Percentiles rank a stretch among this genome's conserved stretches.
Evolutionary conservation across 2,888 invertebrate genomes (phyloP).

Genomic region (Drosophila prostipennis): DNA sequence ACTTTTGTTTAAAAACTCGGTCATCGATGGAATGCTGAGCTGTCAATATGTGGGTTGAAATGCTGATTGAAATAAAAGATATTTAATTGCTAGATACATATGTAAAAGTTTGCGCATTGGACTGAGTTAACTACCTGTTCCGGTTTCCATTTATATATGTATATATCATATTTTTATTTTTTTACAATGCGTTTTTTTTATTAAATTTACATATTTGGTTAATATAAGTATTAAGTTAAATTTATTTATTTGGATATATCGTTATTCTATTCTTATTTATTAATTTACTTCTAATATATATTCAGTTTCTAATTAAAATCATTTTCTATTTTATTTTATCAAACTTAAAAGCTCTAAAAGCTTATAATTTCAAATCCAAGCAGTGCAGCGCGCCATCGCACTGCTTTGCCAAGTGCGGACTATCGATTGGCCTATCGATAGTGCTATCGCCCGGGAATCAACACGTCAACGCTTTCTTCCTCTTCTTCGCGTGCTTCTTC

Average conservation of each 20-base stretch:
- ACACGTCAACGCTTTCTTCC: slow-evolving; percentile 13
- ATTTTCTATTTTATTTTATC: too few relatives aligned
- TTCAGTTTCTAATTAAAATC: too few relatives aligned
- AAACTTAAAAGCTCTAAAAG: too few relatives aligned
- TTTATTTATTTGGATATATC: too few relatives aligned
- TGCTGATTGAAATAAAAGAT: background rate
- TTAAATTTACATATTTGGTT: too few relatives aligned
- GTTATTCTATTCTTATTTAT: too few relatives aligned
- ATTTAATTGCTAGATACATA: slow-evolving; percentile 9
- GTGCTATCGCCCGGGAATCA: slow-evolving; percentile 5
- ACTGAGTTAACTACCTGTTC: background rate
- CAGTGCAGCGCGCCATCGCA: background rate
- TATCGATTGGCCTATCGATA: background rate
- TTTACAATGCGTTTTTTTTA: too few relatives aligned
- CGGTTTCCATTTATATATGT: too few relatives aligned
- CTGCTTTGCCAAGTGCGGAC: background rate
- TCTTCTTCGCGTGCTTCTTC: slow-evolving; percentile 7
- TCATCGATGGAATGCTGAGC: slow-evolving; percentile 35
- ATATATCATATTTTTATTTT: too few relatives aligned
- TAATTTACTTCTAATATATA: too few relatives aligned
- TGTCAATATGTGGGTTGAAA: slow-evolving; percentile 27
- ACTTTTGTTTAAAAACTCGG: slow-evolving; percentile 25
- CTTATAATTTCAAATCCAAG: too few relatives aligned
- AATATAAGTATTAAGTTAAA: too few relatives aligned
- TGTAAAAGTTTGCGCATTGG: slow-evolving; percentile 1